Evolutionary conservation across 92 coral and sea anemone genomes (phyloP).

Genomic region (Porites divaricata): DNA sequence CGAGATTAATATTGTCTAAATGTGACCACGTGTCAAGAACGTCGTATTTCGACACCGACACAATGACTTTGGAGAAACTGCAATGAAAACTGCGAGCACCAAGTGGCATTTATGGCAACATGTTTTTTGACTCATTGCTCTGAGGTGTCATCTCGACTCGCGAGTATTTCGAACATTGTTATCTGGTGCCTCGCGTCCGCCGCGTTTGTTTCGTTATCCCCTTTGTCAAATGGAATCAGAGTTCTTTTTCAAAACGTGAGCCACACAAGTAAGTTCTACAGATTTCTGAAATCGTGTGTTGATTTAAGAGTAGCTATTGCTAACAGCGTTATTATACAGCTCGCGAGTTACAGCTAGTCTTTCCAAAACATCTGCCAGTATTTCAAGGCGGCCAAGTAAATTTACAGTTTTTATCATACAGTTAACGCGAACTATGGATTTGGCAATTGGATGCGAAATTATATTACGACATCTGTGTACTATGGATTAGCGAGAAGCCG

Average conservation of each 20-base stretch:
- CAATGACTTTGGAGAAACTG: slow-evolving; percentile 40
- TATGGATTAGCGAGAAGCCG: slow-evolving; percentile 4
- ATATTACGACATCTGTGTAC: background rate
- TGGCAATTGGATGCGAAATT: background rate
- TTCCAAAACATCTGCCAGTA: slow-evolving; percentile 39
- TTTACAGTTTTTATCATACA: slow-evolving; percentile 33
- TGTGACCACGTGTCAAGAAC: slow-evolving; percentile 40
- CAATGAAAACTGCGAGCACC: slow-evolving; percentile 14
- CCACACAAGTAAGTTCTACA: slow-evolving; percentile 31
- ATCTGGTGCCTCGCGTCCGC: slow-evolving; percentile 22
- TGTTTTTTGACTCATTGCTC: slow-evolving; percentile 35
- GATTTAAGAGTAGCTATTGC: slow-evolving; percentile 21
- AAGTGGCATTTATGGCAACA: slow-evolving; percentile 46
- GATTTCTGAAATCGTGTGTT: slow-evolving; percentile 15
- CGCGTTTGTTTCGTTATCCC: background rate
- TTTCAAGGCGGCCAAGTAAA: slow-evolving; percentile 24
- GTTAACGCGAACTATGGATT: slow-evolving; percentile 7
- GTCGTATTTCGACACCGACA: slow-evolving; percentile 25
- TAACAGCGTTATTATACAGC: slow-evolving; percentile 22
- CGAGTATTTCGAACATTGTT: slow-evolving; percentile 7
- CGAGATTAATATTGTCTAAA: slow-evolving; percentile 11
- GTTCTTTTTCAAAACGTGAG: slow-evolving; percentile 11
- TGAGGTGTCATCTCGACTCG: slow-evolving; percentile 44
- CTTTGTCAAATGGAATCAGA: slow-evolving; percentile 37
- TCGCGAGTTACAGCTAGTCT: slow-evolving; percentile 31